Conservation (phyloP, 2,797 vertebrate genomes). For the Sebastes diaconus region DNA sequence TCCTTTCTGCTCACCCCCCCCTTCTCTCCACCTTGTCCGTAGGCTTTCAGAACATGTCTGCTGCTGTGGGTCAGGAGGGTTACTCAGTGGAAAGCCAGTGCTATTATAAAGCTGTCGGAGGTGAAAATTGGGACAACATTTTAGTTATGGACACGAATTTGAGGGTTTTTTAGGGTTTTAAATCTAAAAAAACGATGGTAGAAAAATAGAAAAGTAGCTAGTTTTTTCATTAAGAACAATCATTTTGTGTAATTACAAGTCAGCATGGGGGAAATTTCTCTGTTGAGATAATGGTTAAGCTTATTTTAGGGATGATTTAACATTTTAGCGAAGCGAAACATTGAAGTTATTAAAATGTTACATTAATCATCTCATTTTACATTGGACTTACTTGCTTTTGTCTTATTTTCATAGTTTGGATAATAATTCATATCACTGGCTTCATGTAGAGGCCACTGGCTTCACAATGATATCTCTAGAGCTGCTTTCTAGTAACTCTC, state of each 20-base stretch:
- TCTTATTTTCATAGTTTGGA: neutral
- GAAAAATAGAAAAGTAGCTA: neutral
- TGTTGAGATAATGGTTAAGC: neutral
- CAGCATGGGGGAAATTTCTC: neutral
- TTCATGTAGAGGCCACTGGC: neutral
- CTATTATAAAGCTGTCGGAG: slow-evolving; percentile 49
- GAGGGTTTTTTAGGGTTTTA: neutral
- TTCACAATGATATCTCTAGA: neutral
- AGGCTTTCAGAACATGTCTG: slow-evolving; percentile 39
- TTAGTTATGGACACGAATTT: slow-evolving; percentile 3
- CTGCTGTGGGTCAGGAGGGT: slow-evolving; percentile 41
- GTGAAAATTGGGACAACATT: slow-evolving; percentile 38
- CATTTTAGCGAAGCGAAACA: neutral
- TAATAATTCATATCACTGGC: neutral
- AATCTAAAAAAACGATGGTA: neutral
- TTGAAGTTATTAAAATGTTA: neutral
- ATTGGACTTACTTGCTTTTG: neutral
- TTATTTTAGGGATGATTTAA: slow-evolving; percentile 39
- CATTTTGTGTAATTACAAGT: slow-evolving; percentile 13
- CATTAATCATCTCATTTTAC: neutral
- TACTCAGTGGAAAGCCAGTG: slow-evolving; percentile 37
- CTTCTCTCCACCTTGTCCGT: neutral
- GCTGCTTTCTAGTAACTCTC: neutral
- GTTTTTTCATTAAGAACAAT: neutral
- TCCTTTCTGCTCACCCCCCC: slow-evolving; percentile 11